Percentiles rank a stretch among this genome's conserved stretches.
Conservation (phyloP, 2,888 invertebrate species). For the Rhagonycha lutea region DNA sequence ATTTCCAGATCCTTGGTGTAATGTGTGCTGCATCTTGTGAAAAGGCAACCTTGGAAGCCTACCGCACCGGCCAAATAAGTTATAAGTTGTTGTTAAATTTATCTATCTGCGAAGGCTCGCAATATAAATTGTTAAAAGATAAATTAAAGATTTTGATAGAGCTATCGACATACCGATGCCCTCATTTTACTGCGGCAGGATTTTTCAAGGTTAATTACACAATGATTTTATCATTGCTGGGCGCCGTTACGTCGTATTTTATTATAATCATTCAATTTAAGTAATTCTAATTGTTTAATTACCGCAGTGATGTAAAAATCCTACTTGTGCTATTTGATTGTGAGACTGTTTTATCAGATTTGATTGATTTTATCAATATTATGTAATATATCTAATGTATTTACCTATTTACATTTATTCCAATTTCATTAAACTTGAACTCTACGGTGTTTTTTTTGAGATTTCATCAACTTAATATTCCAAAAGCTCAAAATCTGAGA, state of each 20-base stretch:
- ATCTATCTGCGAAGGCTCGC: conserved; percentile 9
- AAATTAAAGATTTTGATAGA: conserved; percentile 14
- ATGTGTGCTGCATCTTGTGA: conserved; percentile 33
- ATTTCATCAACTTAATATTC: too few species aligned
- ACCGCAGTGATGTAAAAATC: too few species aligned
- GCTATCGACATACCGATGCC: conserved; percentile 13
- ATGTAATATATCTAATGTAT: too few species aligned
- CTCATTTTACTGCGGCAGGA: conserved; percentile 27
- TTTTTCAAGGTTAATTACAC: conserved; percentile 29
- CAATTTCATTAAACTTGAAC: too few species aligned
- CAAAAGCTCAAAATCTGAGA: too few species aligned
- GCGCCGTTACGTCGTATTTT: conserved; percentile 27
- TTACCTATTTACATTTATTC: too few species aligned
- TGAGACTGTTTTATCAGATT: too few species aligned
- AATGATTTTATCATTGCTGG: conserved; percentile 26
- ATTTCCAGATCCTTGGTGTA: conserved; percentile 31
- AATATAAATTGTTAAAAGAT: conserved; percentile 5
- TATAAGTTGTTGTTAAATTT: conserved; percentile 32
- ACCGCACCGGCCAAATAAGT: conserved; percentile 30
- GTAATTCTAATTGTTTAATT: too few species aligned
- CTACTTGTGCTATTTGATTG: too few species aligned
- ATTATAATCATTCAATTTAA: conserved; percentile 30
- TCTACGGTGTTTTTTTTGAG: too few species aligned
- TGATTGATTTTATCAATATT: too few species aligned
- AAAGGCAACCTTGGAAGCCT: conserved; percentile 30